Percentiles rank a stretch among this genome's conserved stretches.
These are phyloP conservation scores for Notolepis coatsorum DNA, from an alignment of 2,797 vertebrate genomes.

Conservation along the genomic window DNA sequence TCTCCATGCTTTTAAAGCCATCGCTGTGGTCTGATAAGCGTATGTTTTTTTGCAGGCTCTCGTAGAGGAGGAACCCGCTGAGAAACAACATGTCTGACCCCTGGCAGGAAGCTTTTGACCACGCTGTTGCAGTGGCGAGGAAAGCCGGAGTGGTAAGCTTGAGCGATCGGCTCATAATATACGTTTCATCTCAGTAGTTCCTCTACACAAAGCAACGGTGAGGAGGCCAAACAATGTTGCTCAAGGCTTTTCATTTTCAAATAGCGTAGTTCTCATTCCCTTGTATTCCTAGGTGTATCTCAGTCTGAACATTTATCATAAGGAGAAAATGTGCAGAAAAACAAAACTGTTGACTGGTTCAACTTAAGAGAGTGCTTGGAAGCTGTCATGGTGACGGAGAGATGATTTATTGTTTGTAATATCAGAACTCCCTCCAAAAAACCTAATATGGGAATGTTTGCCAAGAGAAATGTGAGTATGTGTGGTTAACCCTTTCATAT, in stretches of 20 bases:
- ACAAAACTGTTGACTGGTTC: not conserved
- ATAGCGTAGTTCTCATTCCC: too few species aligned
- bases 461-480: too few species aligned
- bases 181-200: not conserved
- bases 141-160: conserved; percentile 87
- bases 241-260: too few species aligned
- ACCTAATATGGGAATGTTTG: too few species aligned
- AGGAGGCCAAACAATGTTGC: too few species aligned
- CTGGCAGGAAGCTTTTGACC: conserved; percentile 90
- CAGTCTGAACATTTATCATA: not conserved
- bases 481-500: too few species aligned
- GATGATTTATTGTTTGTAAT: not conserved
- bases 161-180: not conserved
- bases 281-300: too few species aligned
- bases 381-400: not conserved
- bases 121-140: conserved; percentile 86
- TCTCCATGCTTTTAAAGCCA: not conserved
- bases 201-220: too few species aligned
- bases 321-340: not conserved
- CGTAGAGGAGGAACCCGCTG: not conserved
- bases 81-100: conserved; percentile 83
- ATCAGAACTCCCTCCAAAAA: too few species aligned
- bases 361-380: not conserved
- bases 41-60: conserved; percentile 19
- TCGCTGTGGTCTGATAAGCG: conserved; percentile 11